Evolutionary conservation across 2,888 invertebrate genomes (phyloP).

Genomic region (Lycocerus yunnanus): DNA sequence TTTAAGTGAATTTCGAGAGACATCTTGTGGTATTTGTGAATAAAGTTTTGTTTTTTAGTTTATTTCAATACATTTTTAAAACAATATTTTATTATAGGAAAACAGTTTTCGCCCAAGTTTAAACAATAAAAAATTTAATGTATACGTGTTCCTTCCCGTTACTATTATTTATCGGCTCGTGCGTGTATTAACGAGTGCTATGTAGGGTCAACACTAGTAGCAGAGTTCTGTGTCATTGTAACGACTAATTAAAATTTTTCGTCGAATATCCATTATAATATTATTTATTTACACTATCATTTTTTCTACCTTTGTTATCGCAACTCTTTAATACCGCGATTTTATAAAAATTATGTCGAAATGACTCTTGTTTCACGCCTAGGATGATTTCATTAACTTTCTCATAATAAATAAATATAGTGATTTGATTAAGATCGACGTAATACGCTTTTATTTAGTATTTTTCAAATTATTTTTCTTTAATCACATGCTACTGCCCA

Average conservation of each 20-base stretch:
- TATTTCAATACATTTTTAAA: conserved; percentile 1
- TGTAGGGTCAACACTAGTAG: conserved; percentile 27
- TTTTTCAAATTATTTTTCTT: too few relatives aligned
- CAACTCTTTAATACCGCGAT: neutral
- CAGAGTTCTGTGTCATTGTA: conserved; percentile 22
- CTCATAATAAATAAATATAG: neutral
- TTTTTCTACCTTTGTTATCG: neutral
- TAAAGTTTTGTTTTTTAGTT: conserved; percentile 11
- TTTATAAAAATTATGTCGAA: neutral
- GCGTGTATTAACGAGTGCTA: conserved; percentile 23
- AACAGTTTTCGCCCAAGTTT: neutral
- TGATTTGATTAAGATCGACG: neutral
- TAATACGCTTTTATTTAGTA: neutral
- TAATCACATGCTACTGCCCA: too few relatives aligned
- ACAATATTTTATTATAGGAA: neutral
- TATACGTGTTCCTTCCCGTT: conserved; percentile 28
- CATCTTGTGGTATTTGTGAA: conserved; percentile 61
- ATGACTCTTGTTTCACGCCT: neutral
- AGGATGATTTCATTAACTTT: neutral
- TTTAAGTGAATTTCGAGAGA: conserved; percentile 67
- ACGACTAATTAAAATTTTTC: conserved; percentile 19
- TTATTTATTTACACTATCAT: neutral
- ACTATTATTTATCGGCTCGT: conserved; percentile 10
- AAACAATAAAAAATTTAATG: conserved; percentile 18
- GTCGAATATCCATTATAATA: conserved; percentile 11